Evolutionary conservation across 2,113 vertebrate genomes (phyloP).

Genomic region (Leptocoma aspasia): DNA sequence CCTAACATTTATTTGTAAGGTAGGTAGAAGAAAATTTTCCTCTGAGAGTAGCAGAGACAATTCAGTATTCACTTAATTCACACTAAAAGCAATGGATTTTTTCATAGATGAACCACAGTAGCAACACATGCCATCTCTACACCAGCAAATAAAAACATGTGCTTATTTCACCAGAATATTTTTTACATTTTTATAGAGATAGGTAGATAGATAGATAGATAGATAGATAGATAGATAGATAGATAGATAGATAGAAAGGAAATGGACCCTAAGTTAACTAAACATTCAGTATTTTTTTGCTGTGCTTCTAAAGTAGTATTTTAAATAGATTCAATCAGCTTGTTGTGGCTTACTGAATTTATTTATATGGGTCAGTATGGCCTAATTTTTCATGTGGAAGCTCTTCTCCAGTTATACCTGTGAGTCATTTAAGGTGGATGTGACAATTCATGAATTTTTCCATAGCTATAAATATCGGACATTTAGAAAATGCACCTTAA

Average conservation of each 20-base stretch:
- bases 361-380: slow-evolving; percentile 12
- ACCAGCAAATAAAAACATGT: not conserved
- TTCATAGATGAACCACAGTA: not conserved
- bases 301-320: not conserved
- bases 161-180: not conserved
- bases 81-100: not conserved
- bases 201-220: too few relatives aligned
- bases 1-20: not conserved
- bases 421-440: not conserved
- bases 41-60: not conserved
- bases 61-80: not conserved
- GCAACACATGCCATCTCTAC: not conserved
- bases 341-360: not conserved
- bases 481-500: not conserved
- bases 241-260: not conserved
- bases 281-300: not conserved
- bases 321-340: not conserved
- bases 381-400: not conserved
- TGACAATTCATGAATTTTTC: not conserved
- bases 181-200: too few relatives aligned
- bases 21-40: not conserved
- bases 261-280: not conserved
- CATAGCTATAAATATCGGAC: not conserved
- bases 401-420: not conserved
- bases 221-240: not conserved